phyloP scores from a whole-genome alignment of 2,797 vertebrate species.

The Onychomys arenicola region DNA sequence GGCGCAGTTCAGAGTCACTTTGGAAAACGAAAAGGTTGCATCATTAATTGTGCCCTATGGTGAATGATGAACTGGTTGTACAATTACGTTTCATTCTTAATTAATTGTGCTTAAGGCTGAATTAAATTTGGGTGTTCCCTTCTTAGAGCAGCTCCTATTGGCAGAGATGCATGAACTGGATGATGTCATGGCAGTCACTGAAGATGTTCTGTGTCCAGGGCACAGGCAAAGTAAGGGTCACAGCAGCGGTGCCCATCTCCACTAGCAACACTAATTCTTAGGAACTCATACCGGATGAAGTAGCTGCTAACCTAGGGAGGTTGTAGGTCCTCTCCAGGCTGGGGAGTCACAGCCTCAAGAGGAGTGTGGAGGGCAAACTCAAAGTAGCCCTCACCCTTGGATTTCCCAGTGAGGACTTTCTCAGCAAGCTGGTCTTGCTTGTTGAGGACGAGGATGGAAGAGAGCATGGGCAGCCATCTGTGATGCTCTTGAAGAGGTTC shows the following conservation, averaged over 20 bases:
- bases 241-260: conserved; percentile 97
- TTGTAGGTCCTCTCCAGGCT: conserved; percentile 95
- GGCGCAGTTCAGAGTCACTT: conserved; percentile 83
- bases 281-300: conserved; percentile 98
- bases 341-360: conserved; percentile 97
- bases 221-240: conserved; percentile 98
- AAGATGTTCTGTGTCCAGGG: conserved; percentile 99
- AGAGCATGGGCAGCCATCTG: conserved; percentile 99
- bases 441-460: conserved; percentile 99
- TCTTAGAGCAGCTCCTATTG: conserved; percentile 97
- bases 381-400: conserved; percentile 99
- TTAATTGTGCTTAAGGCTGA: conserved; percentile 76
- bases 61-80: conserved; percentile 84
- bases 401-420: conserved; percentile 98
- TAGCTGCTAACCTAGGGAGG: conserved; percentile 99
- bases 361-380: conserved; percentile 98
- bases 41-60: conserved; percentile 82
- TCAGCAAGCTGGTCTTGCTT: conserved; percentile 98
- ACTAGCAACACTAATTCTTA: conserved; percentile 99
- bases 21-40: conserved; percentile 85
- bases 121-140: conserved; percentile 84
- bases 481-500: conserved; percentile 99
- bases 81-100: conserved; percentile 44
- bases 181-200: conserved; percentile 98
- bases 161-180: conserved; percentile 97